A percentile compares a stretch with the other conserved stretches of the same genome.
These are phyloP conservation scores for Meleagris gallopavo DNA, from an alignment of 2,113 vertebrate genomes.

Conservation along the genomic window DNA sequence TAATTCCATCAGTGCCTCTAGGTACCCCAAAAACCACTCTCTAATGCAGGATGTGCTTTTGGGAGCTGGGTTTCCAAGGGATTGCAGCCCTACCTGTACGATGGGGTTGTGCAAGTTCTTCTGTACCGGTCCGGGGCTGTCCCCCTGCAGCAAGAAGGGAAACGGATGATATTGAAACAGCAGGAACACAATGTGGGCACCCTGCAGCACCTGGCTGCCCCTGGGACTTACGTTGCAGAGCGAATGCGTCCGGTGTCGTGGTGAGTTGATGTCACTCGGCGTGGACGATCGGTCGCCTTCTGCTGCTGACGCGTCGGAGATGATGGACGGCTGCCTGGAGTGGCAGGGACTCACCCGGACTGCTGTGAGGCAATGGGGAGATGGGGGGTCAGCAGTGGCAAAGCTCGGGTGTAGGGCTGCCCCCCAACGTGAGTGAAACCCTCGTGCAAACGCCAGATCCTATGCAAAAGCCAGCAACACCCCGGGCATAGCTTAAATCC, in stretches of 20 bases:
- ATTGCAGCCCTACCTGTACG: constrained; percentile 77
- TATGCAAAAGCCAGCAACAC: neutral
- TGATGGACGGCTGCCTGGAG: constrained; percentile 93
- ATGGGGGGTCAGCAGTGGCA: neutral
- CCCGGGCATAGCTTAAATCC: neutral
- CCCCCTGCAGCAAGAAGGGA: constrained; percentile 73
- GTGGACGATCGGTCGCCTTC: constrained; percentile 97
- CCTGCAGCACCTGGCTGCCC: neutral
- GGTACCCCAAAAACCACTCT: neutral
- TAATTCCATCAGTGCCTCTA: rapidly evolving
- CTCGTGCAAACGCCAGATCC: neutral
- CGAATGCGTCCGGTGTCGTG: constrained; percentile 96
- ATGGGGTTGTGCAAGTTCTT: constrained; percentile 86
- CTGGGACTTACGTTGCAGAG: constrained; percentile 95
- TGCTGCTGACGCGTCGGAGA: constrained; percentile 91
- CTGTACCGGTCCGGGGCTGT: constrained; percentile 85
- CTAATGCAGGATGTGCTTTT: neutral
- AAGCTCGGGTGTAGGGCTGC: neutral
- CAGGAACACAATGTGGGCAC: neutral
- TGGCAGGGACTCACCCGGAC: constrained; percentile 96
- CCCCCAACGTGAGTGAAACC: neutral
- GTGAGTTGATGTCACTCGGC: constrained; percentile 97
- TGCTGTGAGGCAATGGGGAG: constrained; percentile 72
- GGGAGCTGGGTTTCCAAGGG: neutral
- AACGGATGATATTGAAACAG: neutral